A percentile compares a stretch with the other conserved stretches of the same genome.
Evolutionary conservation across 2,113 vertebrate species (phyloP).

Genomic region (Aramus guarauna): DNA sequence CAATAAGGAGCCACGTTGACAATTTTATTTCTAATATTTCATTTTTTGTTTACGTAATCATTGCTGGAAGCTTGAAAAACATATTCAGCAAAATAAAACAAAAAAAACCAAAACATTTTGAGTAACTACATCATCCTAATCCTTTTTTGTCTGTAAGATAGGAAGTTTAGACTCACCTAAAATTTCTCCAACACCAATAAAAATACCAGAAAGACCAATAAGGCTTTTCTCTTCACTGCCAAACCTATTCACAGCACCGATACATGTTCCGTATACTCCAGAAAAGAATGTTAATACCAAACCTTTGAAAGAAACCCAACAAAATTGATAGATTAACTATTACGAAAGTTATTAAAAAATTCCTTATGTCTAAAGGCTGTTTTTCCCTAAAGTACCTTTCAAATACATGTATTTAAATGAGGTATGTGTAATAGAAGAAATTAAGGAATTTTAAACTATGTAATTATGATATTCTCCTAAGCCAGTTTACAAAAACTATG

Average conservation of each 20-base stretch:
- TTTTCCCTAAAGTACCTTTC: not conserved
- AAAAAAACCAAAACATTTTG: not conserved
- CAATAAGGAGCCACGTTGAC: not conserved
- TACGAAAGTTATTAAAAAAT: not conserved
- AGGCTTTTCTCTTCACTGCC: conserved; percentile 90
- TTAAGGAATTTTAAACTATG: not conserved
- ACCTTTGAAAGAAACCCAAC: conserved; percentile 70
- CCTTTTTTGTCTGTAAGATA: not conserved
- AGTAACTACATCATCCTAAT: not conserved
- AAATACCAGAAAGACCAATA: conserved; percentile 96
- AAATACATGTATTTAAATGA: not conserved
- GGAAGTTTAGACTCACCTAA: conserved; percentile 78
- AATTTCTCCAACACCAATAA: conserved; percentile 93
- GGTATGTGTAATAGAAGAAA: not conserved
- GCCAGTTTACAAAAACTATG: not conserved
- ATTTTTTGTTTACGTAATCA: not conserved
- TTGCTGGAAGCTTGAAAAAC: not conserved
- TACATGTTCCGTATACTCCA: conserved; percentile 93
- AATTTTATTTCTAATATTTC: not conserved
- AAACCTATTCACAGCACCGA: conserved; percentile 89
- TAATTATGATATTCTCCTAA: not conserved
- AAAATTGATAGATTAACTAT: not conserved
- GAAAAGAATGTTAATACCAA: conserved; percentile 95
- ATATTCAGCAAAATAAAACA: not conserved
- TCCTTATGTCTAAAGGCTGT: not conserved